Evolutionary conservation across 2,113 vertebrate genomes (phyloP).

Genomic region (Sardina pilchardus): DNA sequence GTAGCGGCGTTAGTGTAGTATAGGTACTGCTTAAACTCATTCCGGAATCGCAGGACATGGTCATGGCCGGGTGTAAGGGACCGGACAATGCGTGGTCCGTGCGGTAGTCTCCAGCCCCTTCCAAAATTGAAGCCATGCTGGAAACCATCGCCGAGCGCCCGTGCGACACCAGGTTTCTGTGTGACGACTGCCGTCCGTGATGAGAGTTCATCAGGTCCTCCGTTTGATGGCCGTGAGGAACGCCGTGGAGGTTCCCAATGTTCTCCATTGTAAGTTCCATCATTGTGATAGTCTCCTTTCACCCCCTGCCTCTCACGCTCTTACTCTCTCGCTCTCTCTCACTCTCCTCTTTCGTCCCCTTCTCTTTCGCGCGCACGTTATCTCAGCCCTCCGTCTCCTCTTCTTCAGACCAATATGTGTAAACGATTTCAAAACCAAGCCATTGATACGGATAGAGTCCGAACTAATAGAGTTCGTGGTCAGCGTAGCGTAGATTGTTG

Average conservation of each 20-base stretch:
- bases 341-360: conserved; percentile 54
- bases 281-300: conserved; percentile 69
- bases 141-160: conserved; percentile 87
- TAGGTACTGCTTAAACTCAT: conserved; percentile 94
- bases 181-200: conserved; percentile 82
- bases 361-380: conserved; percentile 52
- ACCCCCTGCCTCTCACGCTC: conserved; percentile 54
- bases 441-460: conserved; percentile 75
- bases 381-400: conserved; percentile 32
- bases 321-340: conserved; percentile 28
- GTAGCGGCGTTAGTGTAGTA: conserved; percentile 92
- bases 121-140: conserved; percentile 89
- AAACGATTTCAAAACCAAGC: conserved; percentile 79
- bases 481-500: conserved; percentile 75
- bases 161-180: conserved; percentile 89
- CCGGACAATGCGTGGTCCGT: conserved; percentile 84
- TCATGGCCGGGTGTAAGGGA: conserved; percentile 92
- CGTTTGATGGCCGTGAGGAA: conserved; percentile 86
- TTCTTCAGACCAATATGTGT: conserved; percentile 74
- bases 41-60: conserved; percentile 93
- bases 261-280: conserved; percentile 98
- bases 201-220: conserved; percentile 90
- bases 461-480: conserved; percentile 56
- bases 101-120: conserved; percentile 89
- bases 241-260: conserved; percentile 89